Evolutionary conservation across 2,113 vertebrate species (phyloP).

Genomic region (Sceloporus undulatus): DNA sequence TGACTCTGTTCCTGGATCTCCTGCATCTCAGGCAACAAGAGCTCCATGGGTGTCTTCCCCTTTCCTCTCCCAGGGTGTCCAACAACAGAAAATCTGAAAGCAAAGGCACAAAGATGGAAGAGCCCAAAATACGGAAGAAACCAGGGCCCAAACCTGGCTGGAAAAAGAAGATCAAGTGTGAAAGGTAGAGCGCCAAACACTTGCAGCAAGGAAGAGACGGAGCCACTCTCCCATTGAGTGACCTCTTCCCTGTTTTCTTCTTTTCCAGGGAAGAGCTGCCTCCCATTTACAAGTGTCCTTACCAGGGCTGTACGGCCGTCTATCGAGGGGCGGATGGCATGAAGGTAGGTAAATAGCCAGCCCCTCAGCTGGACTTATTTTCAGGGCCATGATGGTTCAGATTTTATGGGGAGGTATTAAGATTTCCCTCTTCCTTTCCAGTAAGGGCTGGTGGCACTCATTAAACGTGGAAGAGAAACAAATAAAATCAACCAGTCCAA

Average conservation of each 20-base stretch:
- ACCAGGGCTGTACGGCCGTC: conserved; percentile 95
- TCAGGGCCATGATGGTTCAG: not conserved
- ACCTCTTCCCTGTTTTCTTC: conserved; percentile 26
- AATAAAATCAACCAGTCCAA: too few relatives aligned
- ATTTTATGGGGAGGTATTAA: not conserved
- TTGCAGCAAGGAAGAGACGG: too few relatives aligned
- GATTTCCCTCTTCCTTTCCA: not conserved
- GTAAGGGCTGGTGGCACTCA: not conserved
- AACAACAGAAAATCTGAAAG: conserved; percentile 76
- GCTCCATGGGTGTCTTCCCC: not conserved
- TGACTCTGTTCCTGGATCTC: too few relatives aligned
- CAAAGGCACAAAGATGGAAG: conserved; percentile 76
- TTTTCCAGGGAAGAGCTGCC: conserved; percentile 92
- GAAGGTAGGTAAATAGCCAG: conserved; percentile 82
- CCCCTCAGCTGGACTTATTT: not conserved
- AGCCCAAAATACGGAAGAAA: conserved; percentile 89
- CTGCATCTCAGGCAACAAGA: too few relatives aligned
- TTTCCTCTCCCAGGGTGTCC: conserved; percentile 57
- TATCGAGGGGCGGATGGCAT: conserved; percentile 93
- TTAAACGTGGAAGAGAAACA: not conserved
- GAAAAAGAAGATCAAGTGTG: conserved; percentile 92
- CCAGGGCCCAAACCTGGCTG: conserved; percentile 96
- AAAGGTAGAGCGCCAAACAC: conserved; percentile 78
- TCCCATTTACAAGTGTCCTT: conserved; percentile 96
- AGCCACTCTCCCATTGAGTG: not conserved